These are phyloP conservation scores for Mythimna loreyi DNA, from an alignment of 2,888 invertebrate genomes.

Conservation along the genomic window DNA sequence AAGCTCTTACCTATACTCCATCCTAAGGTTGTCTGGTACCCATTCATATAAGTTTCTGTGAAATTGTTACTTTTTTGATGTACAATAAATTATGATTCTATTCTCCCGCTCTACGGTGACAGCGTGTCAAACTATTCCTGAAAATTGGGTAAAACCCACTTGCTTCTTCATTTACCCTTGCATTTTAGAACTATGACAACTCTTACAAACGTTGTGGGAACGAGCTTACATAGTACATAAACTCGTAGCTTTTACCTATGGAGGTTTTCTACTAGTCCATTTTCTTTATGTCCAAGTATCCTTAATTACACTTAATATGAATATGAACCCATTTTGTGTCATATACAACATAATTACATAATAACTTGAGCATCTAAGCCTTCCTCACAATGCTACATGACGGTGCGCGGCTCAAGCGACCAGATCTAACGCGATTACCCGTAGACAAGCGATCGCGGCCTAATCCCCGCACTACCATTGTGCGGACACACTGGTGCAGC, in stretches of 20 bases:
- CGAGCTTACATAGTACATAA: not conserved
- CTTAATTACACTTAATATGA: not conserved
- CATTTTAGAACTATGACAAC: no score
- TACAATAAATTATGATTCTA: no score
- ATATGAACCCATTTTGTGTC: not conserved
- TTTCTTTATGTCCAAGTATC: not conserved
- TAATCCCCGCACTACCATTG: constrained; percentile 30
- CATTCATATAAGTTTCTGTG: no score
- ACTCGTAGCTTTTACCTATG: not conserved
- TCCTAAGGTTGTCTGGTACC: no score
- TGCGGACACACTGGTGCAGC: not conserved
- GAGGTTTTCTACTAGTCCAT: no score
- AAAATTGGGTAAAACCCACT: no score
- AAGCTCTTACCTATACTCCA: no score
- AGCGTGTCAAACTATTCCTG: no score
- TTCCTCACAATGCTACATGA: not conserved
- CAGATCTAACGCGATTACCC: constrained; percentile 30
- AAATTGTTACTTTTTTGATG: no score
- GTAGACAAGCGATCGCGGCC: constrained; percentile 27
- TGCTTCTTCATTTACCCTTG: no score
- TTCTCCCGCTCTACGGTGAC: not conserved
- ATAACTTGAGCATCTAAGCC: constrained; percentile 9
- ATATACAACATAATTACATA: not conserved
- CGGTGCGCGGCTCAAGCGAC: constrained; percentile 12
- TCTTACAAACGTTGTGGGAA: no score